Base-by-base conservation (phyloP, 2,797 vertebrate species). In the Triplophysa bombifrons region DNA sequence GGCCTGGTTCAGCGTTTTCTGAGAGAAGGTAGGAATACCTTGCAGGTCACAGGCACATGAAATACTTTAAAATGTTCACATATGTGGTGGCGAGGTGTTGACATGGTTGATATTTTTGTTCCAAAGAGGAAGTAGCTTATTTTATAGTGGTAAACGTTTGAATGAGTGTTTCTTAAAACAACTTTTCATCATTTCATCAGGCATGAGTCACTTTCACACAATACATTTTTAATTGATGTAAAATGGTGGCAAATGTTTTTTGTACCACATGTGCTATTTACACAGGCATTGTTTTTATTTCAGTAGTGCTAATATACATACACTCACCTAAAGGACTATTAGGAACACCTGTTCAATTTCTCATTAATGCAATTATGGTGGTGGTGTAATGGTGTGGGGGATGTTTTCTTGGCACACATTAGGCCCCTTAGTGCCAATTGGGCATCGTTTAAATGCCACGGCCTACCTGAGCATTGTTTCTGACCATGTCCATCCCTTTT, bases 1-100 rank as follows among this genome's bases (percentile, higher is more conserved):
- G 84, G 80, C 78, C 83, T 84, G 82, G 82, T 72, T 84, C 82
- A 87, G 83, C 55, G 8, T 84, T 56, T 82, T 78, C 66, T 74
- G 51, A 81, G 51, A 83, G 69, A 72, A 61, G 48, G 61, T 84
- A 80, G 77, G 69, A 83, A 82, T 85, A 80, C 80, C 80, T 84
- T 82, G 79, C 83, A 82, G 82, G 82, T 77, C 83, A 83, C 80
- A 74, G 82, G 84, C 78, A 83, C 44, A 81, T 73, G 74, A 72
- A 79, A 82, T 72, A 76, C 67, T 76, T 76, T 78, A 77, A 74
- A 56, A 76, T 82, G 63, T 82, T 78, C 69, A 58, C 66, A 63
- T 56, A 68, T 38, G 53, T 71, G 77, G 65, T 68, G 82, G 81
- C 67, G 64, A 81, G 82, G 80, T 84, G 60, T 83, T 74, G 60